phyloP scores from a whole-genome alignment of 2,113 vertebrate genomes.

The Eulemur rufifrons region DNA sequence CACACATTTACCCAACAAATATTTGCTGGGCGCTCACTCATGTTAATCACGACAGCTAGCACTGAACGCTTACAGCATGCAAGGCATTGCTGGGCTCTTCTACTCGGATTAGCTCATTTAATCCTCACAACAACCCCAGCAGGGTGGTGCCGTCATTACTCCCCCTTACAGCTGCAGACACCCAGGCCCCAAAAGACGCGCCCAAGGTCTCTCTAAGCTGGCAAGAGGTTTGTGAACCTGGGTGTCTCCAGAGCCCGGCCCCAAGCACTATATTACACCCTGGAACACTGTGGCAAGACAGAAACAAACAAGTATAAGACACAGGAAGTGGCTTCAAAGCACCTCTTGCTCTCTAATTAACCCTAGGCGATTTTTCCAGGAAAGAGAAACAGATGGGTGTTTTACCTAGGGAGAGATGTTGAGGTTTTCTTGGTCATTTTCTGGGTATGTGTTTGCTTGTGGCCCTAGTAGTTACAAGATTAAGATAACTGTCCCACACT shows the following conservation, averaged over 20 bases:
- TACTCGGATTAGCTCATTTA: background rate
- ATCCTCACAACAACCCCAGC: background rate
- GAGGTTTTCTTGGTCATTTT: background rate
- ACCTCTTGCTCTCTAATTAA: background rate
- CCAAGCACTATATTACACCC: background rate
- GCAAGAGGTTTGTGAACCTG: background rate
- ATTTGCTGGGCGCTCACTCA: background rate
- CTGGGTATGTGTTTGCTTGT: background rate
- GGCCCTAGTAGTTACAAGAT: background rate
- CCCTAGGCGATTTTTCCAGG: background rate
- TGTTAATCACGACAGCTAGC: background rate
- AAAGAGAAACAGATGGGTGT: background rate
- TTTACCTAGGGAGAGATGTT: background rate
- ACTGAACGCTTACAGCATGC: background rate
- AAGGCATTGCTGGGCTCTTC: background rate
- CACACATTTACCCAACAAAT: background rate
- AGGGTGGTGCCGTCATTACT: background rate
- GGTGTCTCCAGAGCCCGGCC: background rate
- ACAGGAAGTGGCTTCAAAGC: constrained; percentile 1
- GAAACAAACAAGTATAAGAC: background rate
- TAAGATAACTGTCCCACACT: background rate
- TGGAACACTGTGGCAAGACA: background rate
- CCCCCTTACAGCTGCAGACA: background rate
- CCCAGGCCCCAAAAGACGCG: background rate
- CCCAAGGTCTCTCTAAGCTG: background rate